Percentiles rank a stretch among this genome's conserved stretches.
Evolutionary conservation across 2,113 vertebrate genomes (phyloP).

Genomic region (Mystacornis crossleyi): DNA sequence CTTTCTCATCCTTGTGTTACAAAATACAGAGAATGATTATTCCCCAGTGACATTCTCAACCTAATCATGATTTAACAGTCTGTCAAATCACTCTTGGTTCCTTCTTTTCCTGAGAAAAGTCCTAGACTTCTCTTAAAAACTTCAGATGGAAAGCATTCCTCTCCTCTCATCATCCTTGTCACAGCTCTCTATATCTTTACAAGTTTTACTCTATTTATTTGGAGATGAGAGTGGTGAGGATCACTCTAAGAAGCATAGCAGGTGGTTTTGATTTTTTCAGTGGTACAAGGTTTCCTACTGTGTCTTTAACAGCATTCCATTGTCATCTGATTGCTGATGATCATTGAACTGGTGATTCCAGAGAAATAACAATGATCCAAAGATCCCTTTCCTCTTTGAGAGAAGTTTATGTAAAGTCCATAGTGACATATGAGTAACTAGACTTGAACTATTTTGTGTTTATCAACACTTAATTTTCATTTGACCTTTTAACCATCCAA

Average conservation of each 20-base stretch:
- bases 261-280: neutral
- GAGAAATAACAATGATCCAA: neutral
- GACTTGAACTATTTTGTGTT: neutral
- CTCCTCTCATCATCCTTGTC: neutral
- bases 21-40: conserved; percentile 4
- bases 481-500: neutral
- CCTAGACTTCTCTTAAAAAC: neutral
- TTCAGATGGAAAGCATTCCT: neutral
- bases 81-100: neutral
- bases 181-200: neutral
- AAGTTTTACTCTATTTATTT: neutral
- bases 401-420: neutral
- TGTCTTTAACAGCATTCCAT: neutral
- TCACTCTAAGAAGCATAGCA: neutral
- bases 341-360: neutral
- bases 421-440: neutral
- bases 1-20: neutral
- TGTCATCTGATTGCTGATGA: neutral
- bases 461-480: neutral
- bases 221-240: neutral
- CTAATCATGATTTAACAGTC: neutral
- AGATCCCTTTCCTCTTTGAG: neutral
- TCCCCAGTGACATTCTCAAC: neutral
- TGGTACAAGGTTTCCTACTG: neutral
- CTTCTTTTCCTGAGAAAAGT: neutral